Evolutionary conservation across 1,140 invertebrate genomes (phyloP).

Genomic region (Aporrectodea caliginosa): DNA sequence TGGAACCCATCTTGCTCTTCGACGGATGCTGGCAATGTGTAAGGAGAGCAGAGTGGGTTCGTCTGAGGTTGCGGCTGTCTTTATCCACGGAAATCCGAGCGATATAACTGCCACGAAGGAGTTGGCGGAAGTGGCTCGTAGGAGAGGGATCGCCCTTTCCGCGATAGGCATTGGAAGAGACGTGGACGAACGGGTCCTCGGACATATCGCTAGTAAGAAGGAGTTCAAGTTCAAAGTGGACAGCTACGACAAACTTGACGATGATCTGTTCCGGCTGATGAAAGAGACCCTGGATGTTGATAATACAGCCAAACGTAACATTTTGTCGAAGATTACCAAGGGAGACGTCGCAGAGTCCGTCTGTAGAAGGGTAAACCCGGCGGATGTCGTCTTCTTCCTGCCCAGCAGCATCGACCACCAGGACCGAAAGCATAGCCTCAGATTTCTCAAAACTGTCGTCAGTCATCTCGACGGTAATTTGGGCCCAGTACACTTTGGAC

Average conservation of each 20-base stretch:
- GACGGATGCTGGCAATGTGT: too few relatives aligned
- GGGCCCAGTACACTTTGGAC: not conserved
- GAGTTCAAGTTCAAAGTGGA: conserved; percentile 22
- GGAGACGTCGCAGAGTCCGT: too few relatives aligned
- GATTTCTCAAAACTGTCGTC: too few relatives aligned
- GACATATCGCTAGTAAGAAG: conserved; percentile 25
- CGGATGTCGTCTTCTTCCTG: not conserved
- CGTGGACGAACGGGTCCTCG: conserved; percentile 23
- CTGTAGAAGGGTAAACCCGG: too few relatives aligned
- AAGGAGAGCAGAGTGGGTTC: too few relatives aligned
- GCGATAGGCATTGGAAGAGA: conserved; percentile 28
- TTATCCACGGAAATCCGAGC: conserved; percentile 28
- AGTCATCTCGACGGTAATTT: not conserved
- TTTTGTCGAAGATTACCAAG: too few relatives aligned
- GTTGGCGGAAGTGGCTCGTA: conserved; percentile 14
- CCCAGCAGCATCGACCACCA: not conserved
- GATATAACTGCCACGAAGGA: conserved; percentile 14
- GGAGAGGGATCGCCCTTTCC: conserved; percentile 29
- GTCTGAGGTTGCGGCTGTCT: conserved; percentile 22
- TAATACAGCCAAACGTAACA: not conserved
- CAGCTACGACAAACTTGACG: conserved; percentile 19
- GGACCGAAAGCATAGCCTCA: not conserved
- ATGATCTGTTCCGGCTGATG: not conserved
- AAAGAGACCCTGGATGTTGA: too few relatives aligned
- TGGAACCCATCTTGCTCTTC: too few relatives aligned